Conservation (phyloP, 2,113 vertebrate genomes). For the Colistium nudipinnis region DNA sequence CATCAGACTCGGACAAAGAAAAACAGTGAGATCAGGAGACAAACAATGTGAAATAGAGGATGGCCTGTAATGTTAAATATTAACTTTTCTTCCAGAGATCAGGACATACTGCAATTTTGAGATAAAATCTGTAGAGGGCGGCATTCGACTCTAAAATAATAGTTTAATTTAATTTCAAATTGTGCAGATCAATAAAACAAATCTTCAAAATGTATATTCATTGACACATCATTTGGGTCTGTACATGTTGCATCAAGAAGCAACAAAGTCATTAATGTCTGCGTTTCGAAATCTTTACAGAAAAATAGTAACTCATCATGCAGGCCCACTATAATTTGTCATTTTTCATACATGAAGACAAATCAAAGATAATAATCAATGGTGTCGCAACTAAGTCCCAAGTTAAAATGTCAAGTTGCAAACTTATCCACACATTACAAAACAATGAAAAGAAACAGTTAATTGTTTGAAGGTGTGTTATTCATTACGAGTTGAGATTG, state of each 20-base stretch:
- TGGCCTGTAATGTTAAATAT: constrained; percentile 54
- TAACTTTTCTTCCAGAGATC: constrained; percentile 52
- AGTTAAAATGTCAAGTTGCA: background rate
- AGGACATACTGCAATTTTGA: constrained; percentile 14
- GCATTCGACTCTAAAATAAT: background rate
- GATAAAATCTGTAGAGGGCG: constrained; percentile 7
- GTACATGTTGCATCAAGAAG: background rate
- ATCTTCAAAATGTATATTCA: constrained; percentile 28
- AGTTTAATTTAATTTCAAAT: background rate
- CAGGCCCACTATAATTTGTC: background rate
- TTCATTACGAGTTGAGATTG: background rate
- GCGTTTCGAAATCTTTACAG: constrained; percentile 6
- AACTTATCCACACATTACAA: background rate
- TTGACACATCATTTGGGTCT: background rate
- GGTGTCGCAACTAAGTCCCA: background rate
- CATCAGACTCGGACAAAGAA: constrained; percentile 8
- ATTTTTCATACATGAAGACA: background rate
- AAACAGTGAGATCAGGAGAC: constrained; percentile 12
- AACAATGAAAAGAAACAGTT: background rate
- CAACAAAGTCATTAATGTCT: background rate
- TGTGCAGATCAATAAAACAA: background rate
- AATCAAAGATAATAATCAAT: background rate
- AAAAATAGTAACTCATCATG: background rate
- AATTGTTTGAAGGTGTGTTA: background rate
- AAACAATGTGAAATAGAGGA: constrained; percentile 45